Base-by-base conservation (phyloP, 2,888 invertebrate species). In the Amphipyra tragopoginis region DNA sequence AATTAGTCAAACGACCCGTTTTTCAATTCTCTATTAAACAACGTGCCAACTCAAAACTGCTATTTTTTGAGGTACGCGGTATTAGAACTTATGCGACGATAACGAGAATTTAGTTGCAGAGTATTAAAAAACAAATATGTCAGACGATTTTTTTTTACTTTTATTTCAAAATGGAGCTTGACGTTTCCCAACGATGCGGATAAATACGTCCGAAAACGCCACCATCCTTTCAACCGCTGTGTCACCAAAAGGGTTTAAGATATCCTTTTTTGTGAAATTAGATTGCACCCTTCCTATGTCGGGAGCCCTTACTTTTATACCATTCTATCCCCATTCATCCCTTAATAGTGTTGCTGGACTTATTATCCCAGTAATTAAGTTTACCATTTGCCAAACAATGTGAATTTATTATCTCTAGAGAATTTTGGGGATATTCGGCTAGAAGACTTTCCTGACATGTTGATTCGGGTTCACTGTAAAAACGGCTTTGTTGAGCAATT, bases 241-340 rank as follows among this genome's bases (percentile, higher is more conserved):
- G 83, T 86, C 85, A 65, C 75, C 38, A 48, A 72, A 83, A 85
- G 76, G 87, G 86, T 86, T 86, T 80, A 86, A 88, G 84, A 86
- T 84, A 88, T 88, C 87, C 87, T 90, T 89, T 92, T 82, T 92
- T 90, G 89, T 84, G 84, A 90, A 92, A 93, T 92, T 91, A 90
- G 91, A 93, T 92, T 89, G 89, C 88, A 86, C 87, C 90, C 89
- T 86, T 86, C 84, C 84, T 84, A 81, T 84, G 66, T 81, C 78
- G 75, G 78, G 82, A 83, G 87, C 88, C 85, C 87, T 86, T 81
- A 83, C 83, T 84, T 82, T 85, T 76, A 83, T 77, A 75, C 84
- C 84, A 80, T 67, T 68, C 68, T 74, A 79, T 75, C 71, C 77
- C 81, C 72, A 80, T 84, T 83, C 80, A 82, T 80, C 82, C 78